Base-by-base conservation (phyloP, 2,797 vertebrate genomes). In the Mus minutoides region DNA sequence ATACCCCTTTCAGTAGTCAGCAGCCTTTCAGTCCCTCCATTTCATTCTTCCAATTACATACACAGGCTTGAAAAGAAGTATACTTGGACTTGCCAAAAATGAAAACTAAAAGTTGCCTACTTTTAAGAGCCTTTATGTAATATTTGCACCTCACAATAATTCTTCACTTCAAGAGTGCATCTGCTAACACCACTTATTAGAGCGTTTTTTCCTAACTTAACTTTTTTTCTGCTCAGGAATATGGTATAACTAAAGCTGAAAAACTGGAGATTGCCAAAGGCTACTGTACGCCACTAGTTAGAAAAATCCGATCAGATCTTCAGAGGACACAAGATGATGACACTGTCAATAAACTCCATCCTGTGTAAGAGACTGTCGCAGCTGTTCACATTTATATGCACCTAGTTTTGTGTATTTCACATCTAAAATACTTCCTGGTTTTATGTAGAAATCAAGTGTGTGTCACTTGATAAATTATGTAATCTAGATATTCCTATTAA, bases 291-390 rank as follows among this genome's bases (percentile, higher is more conserved):
- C 99, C 99, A 92, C 98, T 99, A 49, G 98, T 99, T 84, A 99
- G 99, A 96, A 99, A 99, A 98, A 99, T 99, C 71, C 99, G 99
- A 83, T 99, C 99, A 73, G 99, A 99, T 92, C 99, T 99, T 90
- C 99, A 99, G 98, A 99, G 99, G 97, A 99, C 99, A 60, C 99
- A 99, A 98, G 99, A 99, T 97, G 99, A 99, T 96, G 99, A 99
- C 98, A 99, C 99, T 56, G 99, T 99, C 96, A 99, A 99, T 98
- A 99, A 99, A 79, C 99, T 99, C 85, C 99, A 99, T 92, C 99
- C 99, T 91, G 98, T 99, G 99, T 99, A 99, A 99, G 99, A 94
- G 56, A 86, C 84, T 73, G 9, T 79, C 34, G 73, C 95, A 71
- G 19, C 78, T 52, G 29, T 94, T 95, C 88, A 31, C 80, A 73